phyloP scores from a whole-genome alignment of 2,797 vertebrate genomes.

The Alca torda region DNA sequence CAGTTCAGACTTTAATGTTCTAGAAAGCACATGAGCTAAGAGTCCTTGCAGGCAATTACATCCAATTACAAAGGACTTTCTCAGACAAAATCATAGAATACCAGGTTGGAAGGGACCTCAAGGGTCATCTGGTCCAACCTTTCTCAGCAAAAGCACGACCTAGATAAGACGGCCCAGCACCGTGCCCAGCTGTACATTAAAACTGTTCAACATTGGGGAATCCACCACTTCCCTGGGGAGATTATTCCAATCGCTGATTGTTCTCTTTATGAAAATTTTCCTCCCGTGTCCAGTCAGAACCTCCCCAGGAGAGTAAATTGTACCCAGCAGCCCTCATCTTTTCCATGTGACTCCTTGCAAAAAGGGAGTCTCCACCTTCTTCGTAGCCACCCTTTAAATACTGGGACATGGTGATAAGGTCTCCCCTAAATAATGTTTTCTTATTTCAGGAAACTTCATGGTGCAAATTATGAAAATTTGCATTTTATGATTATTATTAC shows the following conservation, averaged over 20 bases:
- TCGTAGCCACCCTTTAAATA: neutral
- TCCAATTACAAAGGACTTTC: neutral
- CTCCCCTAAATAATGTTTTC: neutral
- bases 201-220: neutral
- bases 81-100: neutral
- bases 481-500: neutral
- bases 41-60: neutral
- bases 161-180: neutral
- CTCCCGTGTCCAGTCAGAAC: neutral
- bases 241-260: neutral
- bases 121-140: neutral
- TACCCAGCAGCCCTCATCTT: neutral
- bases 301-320: neutral
- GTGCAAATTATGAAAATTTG: neutral
- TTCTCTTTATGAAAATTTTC: neutral
- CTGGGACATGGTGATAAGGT: neutral
- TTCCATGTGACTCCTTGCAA: neutral
- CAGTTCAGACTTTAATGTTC: neutral
- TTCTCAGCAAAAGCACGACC: neutral
- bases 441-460: neutral
- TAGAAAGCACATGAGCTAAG: neutral
- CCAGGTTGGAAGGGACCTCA: neutral
- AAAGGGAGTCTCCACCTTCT: neutral
- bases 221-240: neutral
- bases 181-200: neutral